These are phyloP conservation scores for Falco cherrug DNA, from an alignment of 2,797 vertebrate genomes.

Conservation along the genomic window DNA sequence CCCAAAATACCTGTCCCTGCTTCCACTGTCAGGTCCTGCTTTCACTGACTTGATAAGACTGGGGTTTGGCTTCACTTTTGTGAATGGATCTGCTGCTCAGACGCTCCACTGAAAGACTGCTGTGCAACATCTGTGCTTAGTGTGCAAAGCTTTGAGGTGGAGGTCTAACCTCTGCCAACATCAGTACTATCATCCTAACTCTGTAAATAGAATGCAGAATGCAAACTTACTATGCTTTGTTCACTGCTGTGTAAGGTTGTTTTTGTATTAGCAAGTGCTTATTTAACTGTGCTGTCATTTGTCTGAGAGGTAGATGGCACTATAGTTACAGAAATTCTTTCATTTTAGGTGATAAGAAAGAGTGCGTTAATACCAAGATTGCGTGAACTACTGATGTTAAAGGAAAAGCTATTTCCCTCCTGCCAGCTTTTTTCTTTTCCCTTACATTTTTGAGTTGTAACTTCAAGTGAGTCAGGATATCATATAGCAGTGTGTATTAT, in stretches of 20 bases:
- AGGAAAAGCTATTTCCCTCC: neutral
- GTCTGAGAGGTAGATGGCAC: slow-evolving; percentile 29
- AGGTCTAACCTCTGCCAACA: neutral
- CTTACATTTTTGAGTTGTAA: neutral
- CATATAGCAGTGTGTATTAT: neutral
- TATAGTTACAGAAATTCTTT: neutral
- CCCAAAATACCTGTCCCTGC: neutral
- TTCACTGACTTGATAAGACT: neutral
- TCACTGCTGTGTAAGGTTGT: neutral
- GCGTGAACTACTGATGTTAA: neutral
- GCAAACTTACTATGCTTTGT: neutral
- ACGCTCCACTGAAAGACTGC: neutral
- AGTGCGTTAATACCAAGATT: neutral
- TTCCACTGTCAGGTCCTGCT: neutral
- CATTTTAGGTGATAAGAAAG: neutral
- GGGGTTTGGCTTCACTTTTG: neutral
- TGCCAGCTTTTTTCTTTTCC: rapidly evolving
- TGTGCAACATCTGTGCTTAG: neutral
- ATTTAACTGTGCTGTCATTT: neutral
- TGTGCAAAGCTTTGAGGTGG: neutral
- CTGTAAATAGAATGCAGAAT: neutral
- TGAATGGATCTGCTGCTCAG: neutral
- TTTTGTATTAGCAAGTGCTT: rapidly evolving
- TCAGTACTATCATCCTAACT: neutral
- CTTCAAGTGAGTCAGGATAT: neutral